These are phyloP conservation scores for Hoplodrina ambigua DNA, from an alignment of 2,888 invertebrate genomes.

Conservation along the genomic window DNA sequence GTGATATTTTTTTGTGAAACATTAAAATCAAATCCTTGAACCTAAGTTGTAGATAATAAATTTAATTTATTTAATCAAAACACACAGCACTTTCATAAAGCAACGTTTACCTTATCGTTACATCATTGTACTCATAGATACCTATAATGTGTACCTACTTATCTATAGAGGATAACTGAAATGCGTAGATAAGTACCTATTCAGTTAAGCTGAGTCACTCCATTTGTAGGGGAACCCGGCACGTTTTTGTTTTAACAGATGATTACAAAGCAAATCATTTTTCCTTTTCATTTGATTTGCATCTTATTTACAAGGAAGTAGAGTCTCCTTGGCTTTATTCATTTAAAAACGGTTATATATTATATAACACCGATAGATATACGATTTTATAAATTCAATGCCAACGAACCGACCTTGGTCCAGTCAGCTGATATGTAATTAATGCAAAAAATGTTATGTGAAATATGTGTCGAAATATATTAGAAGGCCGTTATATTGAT, in stretches of 20 bases:
- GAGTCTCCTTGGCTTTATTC: background rate
- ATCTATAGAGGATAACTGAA: slow-evolving; percentile 31
- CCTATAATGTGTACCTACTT: background rate
- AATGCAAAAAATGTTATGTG: slow-evolving; percentile 13
- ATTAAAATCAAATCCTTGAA: too few relatives aligned
- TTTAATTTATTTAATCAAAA: too few relatives aligned
- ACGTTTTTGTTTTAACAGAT: background rate
- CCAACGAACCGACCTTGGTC: slow-evolving; percentile 17
- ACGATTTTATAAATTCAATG: slow-evolving; percentile 34
- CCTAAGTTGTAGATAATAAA: too few relatives aligned
- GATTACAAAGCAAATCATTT: background rate
- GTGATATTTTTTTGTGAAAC: too few relatives aligned
- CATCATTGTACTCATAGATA: background rate
- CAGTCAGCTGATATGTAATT: slow-evolving; percentile 16
- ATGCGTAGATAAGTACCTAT: slow-evolving; percentile 1
- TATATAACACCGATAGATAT: background rate
- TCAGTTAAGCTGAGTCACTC: slow-evolving; percentile 8
- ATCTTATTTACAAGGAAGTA: slow-evolving; percentile 1
- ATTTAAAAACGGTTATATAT: background rate
- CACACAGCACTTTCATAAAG: background rate
- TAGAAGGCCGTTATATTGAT: slow-evolving; percentile 34
- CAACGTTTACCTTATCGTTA: slow-evolving; percentile 1
- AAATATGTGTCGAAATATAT: slow-evolving; percentile 22
- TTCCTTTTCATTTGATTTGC: background rate
- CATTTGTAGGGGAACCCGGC: background rate